Conservation (phyloP, 2,888 invertebrate species). For the Amblyjoppa proteus region DNA sequence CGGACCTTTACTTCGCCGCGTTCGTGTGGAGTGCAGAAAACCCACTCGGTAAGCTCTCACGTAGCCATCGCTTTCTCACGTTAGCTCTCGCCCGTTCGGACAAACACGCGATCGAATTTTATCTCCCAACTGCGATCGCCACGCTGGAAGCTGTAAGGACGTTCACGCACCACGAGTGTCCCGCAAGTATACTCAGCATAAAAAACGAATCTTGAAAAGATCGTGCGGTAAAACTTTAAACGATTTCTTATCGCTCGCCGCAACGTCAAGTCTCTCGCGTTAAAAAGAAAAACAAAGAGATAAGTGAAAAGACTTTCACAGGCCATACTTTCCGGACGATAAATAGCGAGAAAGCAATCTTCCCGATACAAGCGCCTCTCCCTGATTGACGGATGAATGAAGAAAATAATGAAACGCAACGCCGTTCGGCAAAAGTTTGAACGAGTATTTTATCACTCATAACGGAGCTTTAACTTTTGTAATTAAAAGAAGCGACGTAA, state of each 20-base stretch:
- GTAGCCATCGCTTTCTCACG: constrained; percentile 14
- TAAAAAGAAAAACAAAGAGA: neutral
- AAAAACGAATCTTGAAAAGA: neutral
- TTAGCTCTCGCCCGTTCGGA: constrained; percentile 11
- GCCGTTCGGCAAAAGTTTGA: constrained; percentile 20
- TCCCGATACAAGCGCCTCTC: neutral
- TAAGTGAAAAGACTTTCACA: neutral
- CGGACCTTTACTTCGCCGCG: constrained; percentile 7
- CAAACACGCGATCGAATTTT: constrained; percentile 55
- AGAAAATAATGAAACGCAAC: constrained; percentile 15
- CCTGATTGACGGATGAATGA: neutral
- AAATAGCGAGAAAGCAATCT: neutral
- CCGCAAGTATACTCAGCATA: neutral
- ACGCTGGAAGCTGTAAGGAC: neutral
- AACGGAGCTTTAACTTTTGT: constrained; percentile 38
- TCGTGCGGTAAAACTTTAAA: neutral
- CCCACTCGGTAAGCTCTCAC: constrained; percentile 10
- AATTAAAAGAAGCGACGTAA: constrained; percentile 40
- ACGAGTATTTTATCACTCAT: constrained; percentile 17
- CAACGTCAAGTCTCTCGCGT: neutral
- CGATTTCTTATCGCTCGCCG: neutral
- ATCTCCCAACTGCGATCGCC: constrained; percentile 39
- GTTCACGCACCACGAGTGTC: constrained; percentile 1
- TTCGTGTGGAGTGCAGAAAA: constrained; percentile 10
- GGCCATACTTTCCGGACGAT: neutral